Evolutionary conservation across 2,888 invertebrate genomes (phyloP).

Genomic region (Ashinkailepas kermadecensis): DNA sequence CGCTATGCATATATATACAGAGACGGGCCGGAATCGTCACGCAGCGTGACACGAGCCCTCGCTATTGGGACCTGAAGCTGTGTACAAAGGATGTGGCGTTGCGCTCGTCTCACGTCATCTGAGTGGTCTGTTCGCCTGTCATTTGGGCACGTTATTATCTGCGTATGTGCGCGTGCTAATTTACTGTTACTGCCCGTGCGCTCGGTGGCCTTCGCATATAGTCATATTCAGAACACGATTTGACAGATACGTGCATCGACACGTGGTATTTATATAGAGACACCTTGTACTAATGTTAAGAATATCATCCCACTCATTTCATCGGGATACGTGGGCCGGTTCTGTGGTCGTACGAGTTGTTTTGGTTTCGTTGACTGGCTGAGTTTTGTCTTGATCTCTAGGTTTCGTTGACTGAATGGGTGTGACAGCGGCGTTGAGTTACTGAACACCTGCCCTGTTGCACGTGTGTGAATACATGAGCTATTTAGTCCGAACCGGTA

Average conservation of each 20-base stretch:
- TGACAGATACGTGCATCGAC: neutral
- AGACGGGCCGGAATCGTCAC: neutral
- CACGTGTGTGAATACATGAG: neutral
- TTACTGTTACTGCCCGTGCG: neutral
- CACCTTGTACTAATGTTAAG: neutral
- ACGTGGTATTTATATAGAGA: neutral
- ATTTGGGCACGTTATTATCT: too few species aligned
- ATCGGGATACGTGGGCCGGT: neutral
- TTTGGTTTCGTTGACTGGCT: neutral
- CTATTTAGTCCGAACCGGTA: neutral
- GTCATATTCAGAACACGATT: neutral
- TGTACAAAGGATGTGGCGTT: neutral
- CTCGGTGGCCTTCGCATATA: neutral
- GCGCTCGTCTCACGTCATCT: too few species aligned
- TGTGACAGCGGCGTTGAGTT: neutral
- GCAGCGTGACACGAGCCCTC: neutral
- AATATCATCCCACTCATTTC: neutral
- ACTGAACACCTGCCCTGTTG: neutral
- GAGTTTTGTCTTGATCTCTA: neutral
- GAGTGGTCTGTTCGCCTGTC: neutral
- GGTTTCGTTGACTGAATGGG: neutral
- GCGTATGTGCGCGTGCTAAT: too few species aligned
- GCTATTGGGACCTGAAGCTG: constrained; percentile 2
- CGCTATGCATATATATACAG: neutral
- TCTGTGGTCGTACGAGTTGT: too few species aligned